Evolutionary conservation across 2,113 vertebrate genomes (phyloP).

Genomic region (Azemiops feae): DNA sequence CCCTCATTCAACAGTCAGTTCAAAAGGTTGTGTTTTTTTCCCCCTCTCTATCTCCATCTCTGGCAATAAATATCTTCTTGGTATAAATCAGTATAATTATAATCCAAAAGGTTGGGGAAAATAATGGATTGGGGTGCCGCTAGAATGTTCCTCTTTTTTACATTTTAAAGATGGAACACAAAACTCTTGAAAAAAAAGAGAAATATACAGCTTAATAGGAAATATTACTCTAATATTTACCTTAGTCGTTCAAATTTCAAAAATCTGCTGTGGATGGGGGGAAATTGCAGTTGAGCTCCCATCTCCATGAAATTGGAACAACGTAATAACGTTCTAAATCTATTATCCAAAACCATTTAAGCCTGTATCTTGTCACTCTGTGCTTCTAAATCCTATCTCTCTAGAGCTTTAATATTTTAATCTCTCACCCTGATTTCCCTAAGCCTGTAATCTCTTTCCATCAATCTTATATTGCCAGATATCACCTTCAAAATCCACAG

Average conservation of each 20-base stretch:
- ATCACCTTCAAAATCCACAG: conserved; percentile 85
- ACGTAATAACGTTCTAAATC: neutral
- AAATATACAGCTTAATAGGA: neutral
- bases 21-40: neutral
- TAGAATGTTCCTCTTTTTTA: neutral
- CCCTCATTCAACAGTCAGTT: neutral
- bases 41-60: neutral
- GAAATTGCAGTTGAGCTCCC: neutral
- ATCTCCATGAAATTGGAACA: neutral
- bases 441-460: conserved; percentile 2
- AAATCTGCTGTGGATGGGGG: neutral
- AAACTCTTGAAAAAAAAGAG: neutral
- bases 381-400: neutral
- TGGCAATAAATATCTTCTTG: neutral
- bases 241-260: neutral
- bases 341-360: conserved; percentile 8
- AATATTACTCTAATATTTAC: neutral
- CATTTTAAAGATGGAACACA: neutral
- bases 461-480: neutral
- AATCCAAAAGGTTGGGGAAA: neutral
- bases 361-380: neutral
- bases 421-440: neutral
- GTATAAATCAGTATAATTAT: neutral
- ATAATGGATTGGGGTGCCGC: neutral
- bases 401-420: neutral